Evolutionary conservation across 2,888 invertebrate genomes (phyloP), one percentile per base, ranked within the genome.

Genomic region (Xestia sexstrigata): DNA sequence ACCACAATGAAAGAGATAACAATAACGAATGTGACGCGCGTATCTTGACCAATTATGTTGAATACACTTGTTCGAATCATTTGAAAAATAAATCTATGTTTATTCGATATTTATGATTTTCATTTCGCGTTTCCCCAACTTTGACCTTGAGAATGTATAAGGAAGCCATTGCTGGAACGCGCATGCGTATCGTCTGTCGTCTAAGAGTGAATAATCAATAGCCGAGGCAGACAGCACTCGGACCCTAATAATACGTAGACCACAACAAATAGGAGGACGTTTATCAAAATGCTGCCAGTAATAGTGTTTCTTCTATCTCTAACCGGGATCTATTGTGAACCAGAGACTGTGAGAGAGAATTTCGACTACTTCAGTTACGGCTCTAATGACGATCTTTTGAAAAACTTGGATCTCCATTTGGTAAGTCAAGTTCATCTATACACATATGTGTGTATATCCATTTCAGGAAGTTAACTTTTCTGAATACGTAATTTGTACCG

Each of bases 361-460:
- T 93, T 95, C 62, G 96, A 96, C 83, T 96, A 96, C 90, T 96
- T 96, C 84, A 95, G 93, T 88, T 96, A 96, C 88, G 96, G 96
- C 8, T 91, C 92, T 71, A 95, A 93, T 79, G 96, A 96, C 63
- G 95, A 96, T 84, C 85, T 94, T 66, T 86, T 96, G 72, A 96
- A 95, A 89, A 96, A 93, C 85, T 89, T 95, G 86, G 95, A 95
- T 79, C 89, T 95, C 55, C 95, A 95, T 87, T 81, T 94, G 94
- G 96, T 96, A 92, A 93, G 95, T 91, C 15, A 75, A 65, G n/a
- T 70, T 60, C 26, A 62, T 13, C 2, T 26, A 35, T 55, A 55
- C 6, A 49, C 13, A 45, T 11, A 42, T 71, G 26, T 26, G n/a
- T n/a, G n/a, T 20, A 49, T 47, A 47, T 20, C 7, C 13, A 55